phyloP scores from a whole-genome alignment of 1,140 invertebrate species.

The Tetraneura akinire region DNA sequence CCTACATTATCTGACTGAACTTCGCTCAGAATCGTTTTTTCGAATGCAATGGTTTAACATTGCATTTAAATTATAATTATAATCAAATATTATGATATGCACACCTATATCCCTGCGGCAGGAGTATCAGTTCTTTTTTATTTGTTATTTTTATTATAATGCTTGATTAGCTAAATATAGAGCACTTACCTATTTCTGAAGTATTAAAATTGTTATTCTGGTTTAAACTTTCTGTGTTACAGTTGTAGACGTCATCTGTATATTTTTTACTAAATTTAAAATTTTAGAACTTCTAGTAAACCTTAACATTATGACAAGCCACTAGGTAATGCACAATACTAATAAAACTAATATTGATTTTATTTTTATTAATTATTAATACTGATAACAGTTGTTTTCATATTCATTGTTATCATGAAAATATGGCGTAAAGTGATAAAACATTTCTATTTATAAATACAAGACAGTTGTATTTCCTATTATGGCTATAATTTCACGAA shows the following conservation, averaged over 20 bases:
- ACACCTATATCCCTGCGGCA: too few species aligned
- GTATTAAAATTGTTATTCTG: slow-evolving; percentile 1
- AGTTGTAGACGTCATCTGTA: background rate
- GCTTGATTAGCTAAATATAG: background rate
- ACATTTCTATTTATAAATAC: slow-evolving; percentile 2
- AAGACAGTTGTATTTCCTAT: background rate
- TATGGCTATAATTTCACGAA: slow-evolving; percentile 6
- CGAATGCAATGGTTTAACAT: too few species aligned
- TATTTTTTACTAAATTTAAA: background rate
- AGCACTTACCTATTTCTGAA: background rate
- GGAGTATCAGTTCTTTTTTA: too few species aligned
- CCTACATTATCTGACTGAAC: too few species aligned
- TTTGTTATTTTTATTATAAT: background rate
- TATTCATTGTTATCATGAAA: background rate
- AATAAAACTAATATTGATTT: background rate
- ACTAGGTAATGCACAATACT: background rate
- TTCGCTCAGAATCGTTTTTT: too few species aligned
- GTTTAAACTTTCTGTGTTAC: background rate
- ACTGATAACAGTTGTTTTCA: background rate
- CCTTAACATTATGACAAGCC: background rate
- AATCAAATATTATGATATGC: too few species aligned
- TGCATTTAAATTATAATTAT: too few species aligned
- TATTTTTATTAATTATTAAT: background rate
- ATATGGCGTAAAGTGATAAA: background rate
- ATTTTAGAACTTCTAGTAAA: background rate